A percentile compares a stretch with the other conserved stretches of the same genome.
phyloP scores from a whole-genome alignment of 2,797 vertebrate species.

The Acanthurus lineatus region DNA sequence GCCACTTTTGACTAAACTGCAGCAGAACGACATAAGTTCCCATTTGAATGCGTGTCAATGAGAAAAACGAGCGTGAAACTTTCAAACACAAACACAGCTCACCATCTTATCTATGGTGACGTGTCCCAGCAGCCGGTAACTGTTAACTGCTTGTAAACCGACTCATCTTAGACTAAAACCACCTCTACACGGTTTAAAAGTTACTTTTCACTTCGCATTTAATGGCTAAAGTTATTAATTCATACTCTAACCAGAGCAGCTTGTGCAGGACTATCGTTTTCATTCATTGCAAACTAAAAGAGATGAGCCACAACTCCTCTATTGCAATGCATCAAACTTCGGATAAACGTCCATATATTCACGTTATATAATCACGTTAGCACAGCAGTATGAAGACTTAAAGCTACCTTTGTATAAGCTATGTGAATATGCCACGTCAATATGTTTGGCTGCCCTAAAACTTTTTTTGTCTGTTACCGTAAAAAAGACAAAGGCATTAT shows the following conservation, averaged over 20 bases:
- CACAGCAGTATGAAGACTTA: too few relatives aligned
- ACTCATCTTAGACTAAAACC: neutral
- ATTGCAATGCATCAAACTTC: too few relatives aligned
- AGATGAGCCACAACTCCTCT: too few relatives aligned
- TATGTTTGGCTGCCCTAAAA: conserved; percentile 15
- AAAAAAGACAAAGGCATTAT: neutral
- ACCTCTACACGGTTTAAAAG: neutral
- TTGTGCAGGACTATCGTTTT: neutral
- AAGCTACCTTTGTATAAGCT: too few relatives aligned
- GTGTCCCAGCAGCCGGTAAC: conserved; percentile 71
- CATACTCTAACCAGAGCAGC: neutral
- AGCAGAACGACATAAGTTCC: neutral
- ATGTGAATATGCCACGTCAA: conserved; percentile 79
- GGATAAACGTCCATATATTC: too few relatives aligned
- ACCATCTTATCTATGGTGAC: conserved; percentile 74
- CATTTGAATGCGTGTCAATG: neutral
- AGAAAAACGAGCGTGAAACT: neutral
- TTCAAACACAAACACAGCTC: conserved; percentile 9
- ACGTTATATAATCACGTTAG: too few relatives aligned
- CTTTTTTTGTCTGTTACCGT: neutral
- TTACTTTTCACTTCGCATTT: neutral
- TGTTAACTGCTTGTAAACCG: neutral
- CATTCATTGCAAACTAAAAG: conserved; percentile 20
- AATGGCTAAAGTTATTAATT: fast-evolving
- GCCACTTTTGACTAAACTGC: neutral